These are phyloP conservation scores for Crax fasciolata DNA, from an alignment of 2,797 vertebrate species.

Conservation along the genomic window DNA sequence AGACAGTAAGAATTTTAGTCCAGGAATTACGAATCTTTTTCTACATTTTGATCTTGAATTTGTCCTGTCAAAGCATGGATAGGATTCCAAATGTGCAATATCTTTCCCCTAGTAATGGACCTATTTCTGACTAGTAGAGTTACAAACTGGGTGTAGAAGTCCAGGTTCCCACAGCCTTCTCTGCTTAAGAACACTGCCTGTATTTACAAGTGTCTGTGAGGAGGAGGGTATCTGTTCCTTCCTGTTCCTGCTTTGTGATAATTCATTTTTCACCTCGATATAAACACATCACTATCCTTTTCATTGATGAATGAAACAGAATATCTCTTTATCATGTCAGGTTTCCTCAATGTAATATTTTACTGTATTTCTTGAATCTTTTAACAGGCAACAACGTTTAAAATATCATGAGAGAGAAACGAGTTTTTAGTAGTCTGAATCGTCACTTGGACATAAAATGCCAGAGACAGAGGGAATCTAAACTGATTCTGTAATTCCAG, in stretches of 20 bases:
- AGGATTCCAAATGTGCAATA: neutral
- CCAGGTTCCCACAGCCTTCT: neutral
- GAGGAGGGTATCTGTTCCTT: neutral
- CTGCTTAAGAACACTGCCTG: neutral
- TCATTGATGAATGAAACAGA: slow-evolving; percentile 49
- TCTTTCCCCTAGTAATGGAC: neutral
- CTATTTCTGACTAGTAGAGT: neutral
- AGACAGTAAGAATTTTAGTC: neutral
- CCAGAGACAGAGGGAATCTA: neutral
- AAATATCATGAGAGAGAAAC: slow-evolving; percentile 55
- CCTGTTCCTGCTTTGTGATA: slow-evolving; percentile 45
- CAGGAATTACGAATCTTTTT: neutral
- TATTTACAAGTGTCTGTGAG: neutral
- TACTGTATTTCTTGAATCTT: slow-evolving; percentile 65
- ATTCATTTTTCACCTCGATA: slow-evolving; percentile 68
- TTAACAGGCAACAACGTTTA: slow-evolving; percentile 34
- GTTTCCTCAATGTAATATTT: slow-evolving; percentile 59
- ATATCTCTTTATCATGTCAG: slow-evolving; percentile 55
- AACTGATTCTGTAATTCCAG: slow-evolving; percentile 33
- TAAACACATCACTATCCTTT: slow-evolving; percentile 47
- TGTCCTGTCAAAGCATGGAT: neutral
- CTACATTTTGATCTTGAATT: neutral
- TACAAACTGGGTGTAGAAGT: neutral
- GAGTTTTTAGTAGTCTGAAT: slow-evolving; percentile 60
- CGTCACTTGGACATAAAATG: slow-evolving; percentile 35